Conservation (phyloP, 2,113 vertebrate genomes). For the Otolemur garnettii region DNA sequence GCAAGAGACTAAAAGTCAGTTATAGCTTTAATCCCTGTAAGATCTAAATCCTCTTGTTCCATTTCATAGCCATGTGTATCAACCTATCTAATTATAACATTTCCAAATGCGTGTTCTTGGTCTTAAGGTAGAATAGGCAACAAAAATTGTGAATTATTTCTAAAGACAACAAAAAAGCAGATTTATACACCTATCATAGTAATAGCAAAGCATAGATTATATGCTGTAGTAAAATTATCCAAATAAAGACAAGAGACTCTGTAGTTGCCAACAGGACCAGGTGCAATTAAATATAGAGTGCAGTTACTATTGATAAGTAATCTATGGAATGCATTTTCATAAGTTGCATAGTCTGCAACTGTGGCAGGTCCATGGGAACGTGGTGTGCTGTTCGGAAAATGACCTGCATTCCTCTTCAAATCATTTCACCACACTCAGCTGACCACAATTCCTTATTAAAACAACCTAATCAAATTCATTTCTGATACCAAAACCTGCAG, state of each 20-base stretch:
- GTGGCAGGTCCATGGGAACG: neutral
- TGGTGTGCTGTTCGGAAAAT: neutral
- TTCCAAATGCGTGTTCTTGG: neutral
- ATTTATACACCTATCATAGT: neutral
- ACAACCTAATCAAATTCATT: conserved; percentile 83
- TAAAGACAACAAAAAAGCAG: neutral
- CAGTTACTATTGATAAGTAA: neutral
- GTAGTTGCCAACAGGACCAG: neutral
- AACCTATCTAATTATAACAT: neutral
- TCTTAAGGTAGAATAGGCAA: neutral
- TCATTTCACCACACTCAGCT: conserved; percentile 85
- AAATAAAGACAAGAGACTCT: neutral
- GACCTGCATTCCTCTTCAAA: conserved; percentile 84
- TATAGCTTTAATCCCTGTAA: conserved; percentile 44
- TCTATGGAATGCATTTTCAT: neutral
- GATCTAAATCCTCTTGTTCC: conserved; percentile 8
- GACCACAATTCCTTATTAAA: conserved; percentile 84
- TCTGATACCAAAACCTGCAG: conserved; percentile 79
- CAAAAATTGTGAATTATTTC: neutral
- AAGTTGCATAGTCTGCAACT: neutral
- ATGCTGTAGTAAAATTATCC: neutral
- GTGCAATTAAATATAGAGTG: neutral
- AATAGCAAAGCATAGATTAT: neutral
- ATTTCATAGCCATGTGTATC: neutral
- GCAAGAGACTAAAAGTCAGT: conserved; percentile 12